phyloP scores from a whole-genome alignment of 2,797 vertebrate species.

The Lagocephalus sceleratus region DNA sequence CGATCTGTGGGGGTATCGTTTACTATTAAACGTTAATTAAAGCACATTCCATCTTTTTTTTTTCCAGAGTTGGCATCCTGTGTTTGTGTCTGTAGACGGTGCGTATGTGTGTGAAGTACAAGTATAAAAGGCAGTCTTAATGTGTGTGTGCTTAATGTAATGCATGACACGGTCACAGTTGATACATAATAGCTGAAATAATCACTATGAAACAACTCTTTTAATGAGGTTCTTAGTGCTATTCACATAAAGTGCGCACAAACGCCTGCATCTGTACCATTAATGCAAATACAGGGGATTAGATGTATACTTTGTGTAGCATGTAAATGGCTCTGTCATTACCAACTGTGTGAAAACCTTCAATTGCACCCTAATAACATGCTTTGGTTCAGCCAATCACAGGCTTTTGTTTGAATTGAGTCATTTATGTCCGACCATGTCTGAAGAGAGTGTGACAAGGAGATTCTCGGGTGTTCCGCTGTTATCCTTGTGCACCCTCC shows the following conservation, averaged over 20 bases:
- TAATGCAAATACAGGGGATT: slow-evolving; percentile 65
- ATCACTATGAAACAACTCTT: slow-evolving; percentile 49
- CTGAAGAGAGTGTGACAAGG: slow-evolving; percentile 61
- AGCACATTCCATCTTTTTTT: not conserved
- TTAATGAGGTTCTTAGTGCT: slow-evolving; percentile 37
- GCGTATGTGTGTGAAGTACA: slow-evolving; percentile 1
- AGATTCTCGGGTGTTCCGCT: slow-evolving; percentile 58
- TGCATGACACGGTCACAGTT: slow-evolving; percentile 46
- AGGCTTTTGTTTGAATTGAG: slow-evolving; percentile 69
- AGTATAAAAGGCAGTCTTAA: slow-evolving; percentile 2
- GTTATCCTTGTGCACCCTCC: slow-evolving; percentile 65
- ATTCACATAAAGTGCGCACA: slow-evolving; percentile 41
- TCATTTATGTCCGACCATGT: slow-evolving; percentile 62
- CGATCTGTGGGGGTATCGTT: slow-evolving; percentile 17
- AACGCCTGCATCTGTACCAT: slow-evolving; percentile 38
- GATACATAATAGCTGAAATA: slow-evolving; percentile 59
- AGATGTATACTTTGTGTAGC: slow-evolving; percentile 68
- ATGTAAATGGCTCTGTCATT: slow-evolving; percentile 68
- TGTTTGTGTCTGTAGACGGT: slow-evolving; percentile 6
- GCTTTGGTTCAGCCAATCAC: slow-evolving; percentile 67
- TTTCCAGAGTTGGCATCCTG: not conserved
- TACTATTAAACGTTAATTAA: slow-evolving; percentile 18
- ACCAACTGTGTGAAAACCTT: slow-evolving; percentile 54
- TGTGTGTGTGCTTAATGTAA: slow-evolving; percentile 31
- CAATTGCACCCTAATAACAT: slow-evolving; percentile 65